These are phyloP conservation scores for Albula goreensis DNA, from an alignment of 2,113 vertebrate genomes.

Conservation along the genomic window DNA sequence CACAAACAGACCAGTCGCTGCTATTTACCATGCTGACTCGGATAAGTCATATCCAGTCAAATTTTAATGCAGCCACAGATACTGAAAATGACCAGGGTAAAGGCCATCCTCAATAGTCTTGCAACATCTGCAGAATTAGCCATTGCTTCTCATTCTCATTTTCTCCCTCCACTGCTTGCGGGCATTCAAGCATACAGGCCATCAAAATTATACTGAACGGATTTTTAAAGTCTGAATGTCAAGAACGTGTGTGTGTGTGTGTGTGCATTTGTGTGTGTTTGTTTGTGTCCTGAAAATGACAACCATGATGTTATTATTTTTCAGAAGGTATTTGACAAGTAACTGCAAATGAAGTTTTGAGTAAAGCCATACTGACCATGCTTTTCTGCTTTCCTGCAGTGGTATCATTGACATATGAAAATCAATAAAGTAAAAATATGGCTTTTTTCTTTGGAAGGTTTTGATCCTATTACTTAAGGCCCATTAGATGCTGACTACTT, in stretches of 20 bases:
- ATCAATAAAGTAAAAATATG: slow-evolving; percentile 62
- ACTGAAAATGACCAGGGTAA: background rate
- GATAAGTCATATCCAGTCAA: background rate
- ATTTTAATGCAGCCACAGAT: background rate
- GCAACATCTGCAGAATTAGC: background rate
- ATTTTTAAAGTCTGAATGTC: background rate
- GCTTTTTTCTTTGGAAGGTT: slow-evolving; percentile 44
- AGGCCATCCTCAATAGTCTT: background rate
- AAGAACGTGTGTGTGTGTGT: no score
- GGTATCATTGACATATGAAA: slow-evolving; percentile 40
- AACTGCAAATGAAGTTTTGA: slow-evolving; percentile 9
- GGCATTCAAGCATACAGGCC: background rate
- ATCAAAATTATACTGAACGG: background rate
- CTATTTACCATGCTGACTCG: background rate
- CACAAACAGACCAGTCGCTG: background rate
- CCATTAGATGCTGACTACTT: slow-evolving; percentile 58
- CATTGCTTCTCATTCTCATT: background rate
- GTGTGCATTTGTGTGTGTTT: background rate
- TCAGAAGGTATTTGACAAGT: slow-evolving; percentile 15
- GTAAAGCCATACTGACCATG: background rate
- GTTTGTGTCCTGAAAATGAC: background rate
- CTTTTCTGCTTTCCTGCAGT: slow-evolving; percentile 39
- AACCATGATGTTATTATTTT: background rate
- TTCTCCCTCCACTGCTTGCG: background rate
- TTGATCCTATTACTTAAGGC: slow-evolving; percentile 52